A percentile compares a stretch with the other conserved stretches of the same genome.
phyloP scores from a whole-genome alignment of 2,888 invertebrate genomes.

The Dynastes maya region DNA sequence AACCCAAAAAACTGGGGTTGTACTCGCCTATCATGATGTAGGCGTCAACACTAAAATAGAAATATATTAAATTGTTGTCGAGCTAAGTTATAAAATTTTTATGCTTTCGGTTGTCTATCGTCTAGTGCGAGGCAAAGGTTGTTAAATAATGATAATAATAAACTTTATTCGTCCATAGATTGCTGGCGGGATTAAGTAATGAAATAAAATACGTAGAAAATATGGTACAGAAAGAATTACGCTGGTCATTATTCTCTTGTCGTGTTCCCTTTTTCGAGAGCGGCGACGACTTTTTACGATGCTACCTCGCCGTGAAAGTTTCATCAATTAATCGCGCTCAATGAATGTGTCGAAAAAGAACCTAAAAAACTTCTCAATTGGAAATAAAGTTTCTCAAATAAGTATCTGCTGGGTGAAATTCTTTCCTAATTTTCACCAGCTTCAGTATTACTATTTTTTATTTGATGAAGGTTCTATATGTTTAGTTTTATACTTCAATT shows the following conservation, averaged over 20 bases:
- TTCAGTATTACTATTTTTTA: too few relatives aligned
- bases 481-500: too few relatives aligned
- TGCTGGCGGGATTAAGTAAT: slow-evolving; percentile 35
- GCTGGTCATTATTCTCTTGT: slow-evolving; percentile 14
- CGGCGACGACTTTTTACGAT: slow-evolving; percentile 12
- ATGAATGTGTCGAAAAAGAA: neutral
- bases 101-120: slow-evolving; percentile 18
- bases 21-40: neutral
- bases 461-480: too few relatives aligned
- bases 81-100: slow-evolving; percentile 29
- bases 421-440: too few relatives aligned
- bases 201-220: slow-evolving; percentile 30
- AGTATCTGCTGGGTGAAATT: too few relatives aligned
- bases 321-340: slow-evolving; percentile 31
- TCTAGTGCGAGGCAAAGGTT: slow-evolving; percentile 7
- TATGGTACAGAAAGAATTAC: slow-evolving; percentile 26
- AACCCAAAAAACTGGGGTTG: neutral
- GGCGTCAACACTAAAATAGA: neutral
- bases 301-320: slow-evolving; percentile 29
- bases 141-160: slow-evolving; percentile 37
- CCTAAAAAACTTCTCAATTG: slow-evolving; percentile 8
- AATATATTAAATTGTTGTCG: slow-evolving; percentile 12
- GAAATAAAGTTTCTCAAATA: neutral
- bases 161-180: slow-evolving; percentile 27
- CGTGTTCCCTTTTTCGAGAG: neutral